Evolutionary conservation across 2,888 invertebrate genomes (phyloP).

Genomic region (Philonicus albiceps): DNA sequence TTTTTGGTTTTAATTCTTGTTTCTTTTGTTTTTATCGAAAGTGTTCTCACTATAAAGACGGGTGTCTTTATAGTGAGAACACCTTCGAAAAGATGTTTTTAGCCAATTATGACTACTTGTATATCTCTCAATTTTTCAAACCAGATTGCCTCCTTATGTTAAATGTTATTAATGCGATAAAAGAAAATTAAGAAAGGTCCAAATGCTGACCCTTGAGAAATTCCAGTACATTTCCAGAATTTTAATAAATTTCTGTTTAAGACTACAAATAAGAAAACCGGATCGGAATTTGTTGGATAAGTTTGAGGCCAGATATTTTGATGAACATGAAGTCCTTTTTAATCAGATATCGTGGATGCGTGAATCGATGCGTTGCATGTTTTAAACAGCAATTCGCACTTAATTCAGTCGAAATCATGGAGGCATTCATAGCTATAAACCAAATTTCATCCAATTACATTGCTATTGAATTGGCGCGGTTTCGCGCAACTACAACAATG

Average conservation of each 20-base stretch:
- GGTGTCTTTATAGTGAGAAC: too few species aligned
- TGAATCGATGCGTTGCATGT: not conserved
- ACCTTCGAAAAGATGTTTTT: too few species aligned
- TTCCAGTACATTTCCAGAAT: too few species aligned
- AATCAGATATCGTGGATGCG: not conserved
- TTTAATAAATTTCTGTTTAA: not conserved
- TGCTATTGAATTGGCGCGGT: not conserved
- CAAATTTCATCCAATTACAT: not conserved
- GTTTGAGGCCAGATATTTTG: not conserved
- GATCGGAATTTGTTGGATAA: not conserved
- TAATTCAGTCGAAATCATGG: not conserved
- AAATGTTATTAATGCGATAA: too few species aligned
- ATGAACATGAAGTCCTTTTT: not conserved
- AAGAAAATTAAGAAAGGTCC: too few species aligned
- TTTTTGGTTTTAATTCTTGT: too few species aligned
- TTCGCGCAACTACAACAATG: not conserved
- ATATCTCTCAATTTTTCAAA: too few species aligned
- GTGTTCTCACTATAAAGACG: too few species aligned
- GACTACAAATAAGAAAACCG: not conserved
- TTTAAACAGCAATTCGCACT: not conserved
- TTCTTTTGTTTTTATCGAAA: too few species aligned
- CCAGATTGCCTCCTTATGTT: too few species aligned
- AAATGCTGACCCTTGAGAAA: too few species aligned
- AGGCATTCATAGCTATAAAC: not conserved
- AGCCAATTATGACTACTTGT: too few species aligned